phyloP scores from a whole-genome alignment of 2,888 invertebrate genomes.

The Tubulanus polymorphus region DNA sequence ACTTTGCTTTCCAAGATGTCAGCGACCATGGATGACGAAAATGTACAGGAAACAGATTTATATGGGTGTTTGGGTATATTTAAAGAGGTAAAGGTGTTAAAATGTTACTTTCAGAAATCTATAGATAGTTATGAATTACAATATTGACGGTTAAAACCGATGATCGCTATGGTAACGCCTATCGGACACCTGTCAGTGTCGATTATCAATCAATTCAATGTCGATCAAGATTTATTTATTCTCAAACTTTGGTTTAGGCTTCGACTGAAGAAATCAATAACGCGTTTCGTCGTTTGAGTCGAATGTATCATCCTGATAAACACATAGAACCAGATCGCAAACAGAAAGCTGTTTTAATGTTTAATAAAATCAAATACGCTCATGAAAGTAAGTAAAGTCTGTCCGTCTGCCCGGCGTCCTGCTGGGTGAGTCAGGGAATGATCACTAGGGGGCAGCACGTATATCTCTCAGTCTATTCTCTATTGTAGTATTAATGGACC shows the following conservation, averaged over 20 bases:
- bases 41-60: too few relatives aligned
- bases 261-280: slow-evolving; percentile 85
- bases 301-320: slow-evolving; percentile 95
- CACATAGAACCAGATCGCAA: slow-evolving; percentile 77
- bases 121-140: too few relatives aligned
- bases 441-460: too few relatives aligned
- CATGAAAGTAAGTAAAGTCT: slow-evolving; percentile 73
- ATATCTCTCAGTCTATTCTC: slow-evolving; percentile 10
- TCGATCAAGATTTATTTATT: neutral
- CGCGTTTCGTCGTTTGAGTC: slow-evolving; percentile 86
- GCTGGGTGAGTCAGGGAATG: neutral
- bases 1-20: too few relatives aligned
- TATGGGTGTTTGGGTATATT: too few relatives aligned
- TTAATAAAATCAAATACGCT: slow-evolving; percentile 76
- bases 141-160: too few relatives aligned
- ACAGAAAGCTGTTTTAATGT: slow-evolving; percentile 80
- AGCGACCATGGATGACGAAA: too few relatives aligned
- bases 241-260: slow-evolving; percentile 65
- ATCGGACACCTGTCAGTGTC: too few relatives aligned
- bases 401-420: neutral
- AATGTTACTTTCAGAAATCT: too few relatives aligned
- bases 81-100: too few relatives aligned
- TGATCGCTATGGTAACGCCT: too few relatives aligned
- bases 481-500: slow-evolving; percentile 76
- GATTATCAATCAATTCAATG: too few relatives aligned